Base-by-base conservation (phyloP, 2,888 invertebrate genomes). In the Cheilosia soror region DNA sequence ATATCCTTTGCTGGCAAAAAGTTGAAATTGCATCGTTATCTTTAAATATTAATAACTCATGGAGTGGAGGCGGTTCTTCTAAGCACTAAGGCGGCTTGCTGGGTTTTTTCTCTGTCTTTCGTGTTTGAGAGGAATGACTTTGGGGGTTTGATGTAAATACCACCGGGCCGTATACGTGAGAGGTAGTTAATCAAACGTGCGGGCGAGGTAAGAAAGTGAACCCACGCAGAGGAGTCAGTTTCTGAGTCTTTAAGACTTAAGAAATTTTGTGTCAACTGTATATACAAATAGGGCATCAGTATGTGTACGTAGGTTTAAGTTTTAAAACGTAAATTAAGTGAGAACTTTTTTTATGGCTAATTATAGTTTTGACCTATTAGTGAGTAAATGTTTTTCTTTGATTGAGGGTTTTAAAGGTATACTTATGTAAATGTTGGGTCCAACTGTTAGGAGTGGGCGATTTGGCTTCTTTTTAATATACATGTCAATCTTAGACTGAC, bases 21-120 rank as follows among this genome's bases (percentile, higher is more conserved):
- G 85, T 85, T 85, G 71, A 81, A 85, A 85, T 85, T 85, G 81
- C 85, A 85, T 85, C 85, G 85, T 85, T 85, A 85, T 85, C 85
- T 76, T 85, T 81, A 85, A 85, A 85, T 81, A 85, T 85, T 85
- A 85, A 85, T 85, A 72, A 72, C 62, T 72, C 68, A 68, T 60
- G 55, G 55, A 47, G 71, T 44, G 58, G 42, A 58, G 58, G 63
- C 42, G 58, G 44, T 58, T 44, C 51, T n/a, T 72, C 27, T 37
- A 15, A 27, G 15, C n/a, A 11, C 13, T 42, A 51, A 51, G 42
- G 9, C 25, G 51, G 20, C 2, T 20, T 20, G 20, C 20, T 20
- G 0, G 37, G 37, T 33, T 6, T 63, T 20, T 33, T 25, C 27
- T 13, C 5, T 2, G 7, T 3, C 25, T 55, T 15, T 68, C 7